Base-by-base conservation (phyloP, 2,797 vertebrate genomes). In the Arrhamphus sclerolepis region DNA sequence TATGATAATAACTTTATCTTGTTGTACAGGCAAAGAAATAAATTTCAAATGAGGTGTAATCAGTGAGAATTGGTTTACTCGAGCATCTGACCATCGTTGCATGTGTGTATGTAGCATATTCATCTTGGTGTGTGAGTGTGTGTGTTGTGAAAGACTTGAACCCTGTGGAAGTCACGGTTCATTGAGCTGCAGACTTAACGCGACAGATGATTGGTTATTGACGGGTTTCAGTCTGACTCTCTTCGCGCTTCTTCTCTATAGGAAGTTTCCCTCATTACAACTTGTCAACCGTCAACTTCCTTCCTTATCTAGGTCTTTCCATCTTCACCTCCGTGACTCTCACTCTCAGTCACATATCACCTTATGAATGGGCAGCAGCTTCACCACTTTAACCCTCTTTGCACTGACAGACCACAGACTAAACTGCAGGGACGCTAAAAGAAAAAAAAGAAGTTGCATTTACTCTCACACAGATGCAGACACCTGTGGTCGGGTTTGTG, bases 221-320 rank as follows among this genome's bases (percentile, higher is more conserved):
- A 61, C 72, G 60, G 59, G 81, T 90, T 91, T 90, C 87, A 75
- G 1, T 85, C 7, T 89, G 77, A 84, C 63, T 87, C 72, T 60
- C 18, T 22, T 24, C 38, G 19, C 11, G 54, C 59, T 60, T 81
- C 62, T 77, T 78, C 62, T 83, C 50, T 39, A 43, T 51, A 72
- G 78, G 80, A 88, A 85, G 79, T 87, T 87, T 83, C 85, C 82
- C 75, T 49, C 65, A 34, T 80, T 81, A 88, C 78, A 70, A 82
- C 75, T 58, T 46, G 29, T 77, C 72, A 89, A 89, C 87, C 46
- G 75, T 89, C 79, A 24, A 61, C 84, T 87, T 90, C 85, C 90
- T 89, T 87, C 78, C 79, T 81, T 29, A 1, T 55, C n/a, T 61
- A 76, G 62, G 55, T 66, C 62, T 66, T 62, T 74, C 59, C 64